Conservation (phyloP, 2,797 vertebrate genomes). For the Taeniopygia guttata region DNA sequence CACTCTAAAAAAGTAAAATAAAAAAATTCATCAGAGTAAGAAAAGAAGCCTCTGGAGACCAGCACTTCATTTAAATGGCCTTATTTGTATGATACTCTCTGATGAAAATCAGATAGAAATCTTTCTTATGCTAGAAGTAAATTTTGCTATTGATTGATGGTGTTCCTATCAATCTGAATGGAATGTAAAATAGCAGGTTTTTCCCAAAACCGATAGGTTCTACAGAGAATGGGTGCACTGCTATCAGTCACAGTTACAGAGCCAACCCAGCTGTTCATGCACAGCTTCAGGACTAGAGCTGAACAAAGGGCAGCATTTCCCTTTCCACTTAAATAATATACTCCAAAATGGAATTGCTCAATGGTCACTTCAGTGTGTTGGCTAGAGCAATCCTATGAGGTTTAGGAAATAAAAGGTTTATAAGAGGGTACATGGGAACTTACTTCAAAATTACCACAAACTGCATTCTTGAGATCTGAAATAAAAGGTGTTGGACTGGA, state of each 20-base stretch:
- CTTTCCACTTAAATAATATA: not conserved
- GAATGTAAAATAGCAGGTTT: not conserved
- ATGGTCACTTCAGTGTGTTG: not conserved
- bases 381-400: not conserved
- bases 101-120: not conserved
- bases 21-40: not conserved
- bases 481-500: not conserved
- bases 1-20: not conserved
- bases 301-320: not conserved
- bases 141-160: not conserved
- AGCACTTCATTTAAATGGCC: not conserved
- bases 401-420: not conserved
- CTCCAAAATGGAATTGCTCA: not conserved
- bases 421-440: not conserved
- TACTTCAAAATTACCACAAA: not conserved
- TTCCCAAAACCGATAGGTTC: not conserved
- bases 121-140: not conserved
- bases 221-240: fast-evolving
- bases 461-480: not conserved
- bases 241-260: not conserved
- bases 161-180: not conserved
- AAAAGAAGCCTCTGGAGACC: not conserved
- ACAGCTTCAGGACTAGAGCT: not conserved
- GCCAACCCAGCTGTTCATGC: not conserved
- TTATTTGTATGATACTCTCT: not conserved